Conservation (phyloP, 2,113 vertebrate species). For the Salvator merianae region DNA sequence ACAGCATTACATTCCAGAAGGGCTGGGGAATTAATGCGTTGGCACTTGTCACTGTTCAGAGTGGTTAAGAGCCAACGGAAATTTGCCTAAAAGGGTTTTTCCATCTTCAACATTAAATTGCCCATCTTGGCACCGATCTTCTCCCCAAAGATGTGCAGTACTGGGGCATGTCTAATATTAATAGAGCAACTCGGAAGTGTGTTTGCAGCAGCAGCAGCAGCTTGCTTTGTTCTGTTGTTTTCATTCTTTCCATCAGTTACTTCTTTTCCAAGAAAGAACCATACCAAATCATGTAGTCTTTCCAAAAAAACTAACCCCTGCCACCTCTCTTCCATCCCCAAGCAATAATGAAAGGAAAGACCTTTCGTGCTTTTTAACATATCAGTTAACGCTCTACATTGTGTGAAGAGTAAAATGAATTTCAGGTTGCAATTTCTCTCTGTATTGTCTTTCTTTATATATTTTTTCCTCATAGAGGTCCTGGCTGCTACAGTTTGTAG, state of each 20-base stretch:
- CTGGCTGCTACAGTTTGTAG: background rate
- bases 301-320: slow-evolving; percentile 5
- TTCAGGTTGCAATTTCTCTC: background rate
- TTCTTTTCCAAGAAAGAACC: background rate
- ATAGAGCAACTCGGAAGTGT: slow-evolving; percentile 68
- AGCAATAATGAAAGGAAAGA: slow-evolving; percentile 13
- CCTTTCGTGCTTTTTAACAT: background rate
- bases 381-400: rapidly evolving
- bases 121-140: slow-evolving; percentile 72
- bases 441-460: too few relatives aligned
- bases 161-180: slow-evolving; percentile 72
- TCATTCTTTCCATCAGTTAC: slow-evolving; percentile 29
- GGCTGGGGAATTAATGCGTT: slow-evolving; percentile 73
- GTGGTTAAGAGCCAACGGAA: slow-evolving; percentile 77
- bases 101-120: slow-evolving; percentile 69
- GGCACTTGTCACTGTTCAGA: slow-evolving; percentile 74
- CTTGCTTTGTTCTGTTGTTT: slow-evolving; percentile 50
- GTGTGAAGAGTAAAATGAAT: background rate
- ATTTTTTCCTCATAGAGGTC: background rate
- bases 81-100: slow-evolving; percentile 77
- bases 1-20: slow-evolving; percentile 71
- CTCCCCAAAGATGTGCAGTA: slow-evolving; percentile 71
- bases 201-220: slow-evolving; percentile 66
- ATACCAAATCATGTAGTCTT: slow-evolving; percentile 36
- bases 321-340: background rate